Conservation (phyloP, 2,113 vertebrate genomes). For the Nansenia antarctica region DNA sequence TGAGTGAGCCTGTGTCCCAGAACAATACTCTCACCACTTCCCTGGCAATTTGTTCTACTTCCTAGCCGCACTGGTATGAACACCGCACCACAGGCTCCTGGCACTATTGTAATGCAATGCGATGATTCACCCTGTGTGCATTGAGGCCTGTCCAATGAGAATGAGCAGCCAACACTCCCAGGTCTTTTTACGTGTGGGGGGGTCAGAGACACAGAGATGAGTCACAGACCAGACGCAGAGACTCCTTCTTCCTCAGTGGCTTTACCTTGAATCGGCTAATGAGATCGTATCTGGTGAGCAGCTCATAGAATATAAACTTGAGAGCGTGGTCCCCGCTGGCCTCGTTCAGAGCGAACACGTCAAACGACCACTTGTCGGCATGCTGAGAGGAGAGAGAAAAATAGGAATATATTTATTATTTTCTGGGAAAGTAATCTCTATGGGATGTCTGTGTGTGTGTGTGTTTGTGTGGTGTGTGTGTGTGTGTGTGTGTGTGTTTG, state of each 20-base stretch:
- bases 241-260: slow-evolving; percentile 6
- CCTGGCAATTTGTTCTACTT: not conserved
- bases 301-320: slow-evolving; percentile 98
- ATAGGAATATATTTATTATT: not conserved
- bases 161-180: no score
- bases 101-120: no score
- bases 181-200: no score
- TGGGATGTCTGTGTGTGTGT: not conserved
- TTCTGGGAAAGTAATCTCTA: not conserved
- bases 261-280: slow-evolving; percentile 96
- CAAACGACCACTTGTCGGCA: slow-evolving; percentile 96
- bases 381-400: slow-evolving; percentile 68
- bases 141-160: not conserved
- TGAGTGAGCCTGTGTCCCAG: not conserved
- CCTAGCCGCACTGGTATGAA: not conserved
- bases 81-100: no score
- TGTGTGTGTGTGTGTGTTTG: slow-evolving; percentile 16
- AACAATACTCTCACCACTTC: not conserved
- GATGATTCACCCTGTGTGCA: no score
- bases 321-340: slow-evolving; percentile 93
- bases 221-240: not conserved
- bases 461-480: slow-evolving; percentile 13
- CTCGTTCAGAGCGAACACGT: slow-evolving; percentile 95
- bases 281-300: slow-evolving; percentile 96
- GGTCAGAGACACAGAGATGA: not conserved